Base-by-base conservation (phyloP, 2,888 invertebrate species). In the Octonoba sinensis region DNA sequence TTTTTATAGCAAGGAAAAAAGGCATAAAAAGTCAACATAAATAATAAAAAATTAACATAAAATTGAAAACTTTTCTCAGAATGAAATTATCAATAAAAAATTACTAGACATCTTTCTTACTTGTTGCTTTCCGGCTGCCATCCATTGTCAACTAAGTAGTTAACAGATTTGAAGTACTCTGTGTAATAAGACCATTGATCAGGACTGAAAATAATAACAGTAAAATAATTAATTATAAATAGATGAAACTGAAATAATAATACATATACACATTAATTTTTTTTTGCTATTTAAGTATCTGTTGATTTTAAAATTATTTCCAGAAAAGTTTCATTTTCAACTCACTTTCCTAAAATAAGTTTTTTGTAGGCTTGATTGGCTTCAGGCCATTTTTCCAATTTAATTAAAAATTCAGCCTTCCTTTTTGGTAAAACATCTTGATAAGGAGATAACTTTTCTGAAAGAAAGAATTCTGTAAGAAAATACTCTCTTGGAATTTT, bases 341-440 rank as follows among this genome's bases (percentile, higher is more conserved):
- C 90, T 90, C 89, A 94, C 93, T 93, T 93, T 82, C 93, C 92
- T 85, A 90, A 90, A 16, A 97, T 90, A 22, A 96, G 90, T 64
- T 92, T 91, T 88, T 93, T 94, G 85, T 94, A 93, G 12, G 94
- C 90, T 36, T 91, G 88, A 88, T 95, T 94, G 0, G 95, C 91
- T 84, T 93, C 92, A 51, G 90, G 89, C 94, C 95, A 96, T 85
- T 91, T 91, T 54, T 93, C 91, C 16, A 96, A 89, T 87, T 93
- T 92, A 81, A 92, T 92, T 72, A 94, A 89, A 86, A 95, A 92
- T 47, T 93, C 92, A 74, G 95, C 93, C 87, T 92, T 93, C 83
- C 93, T 92, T 86, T 92, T 92, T 4, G 92, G 87, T 56, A 90
- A 87, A 3, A 91, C 91, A 71, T 88, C 86, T 0, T 93, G 91